These are phyloP conservation scores for Carabus problematicus DNA, from an alignment of 2,888 invertebrate genomes.

Conservation along the genomic window DNA sequence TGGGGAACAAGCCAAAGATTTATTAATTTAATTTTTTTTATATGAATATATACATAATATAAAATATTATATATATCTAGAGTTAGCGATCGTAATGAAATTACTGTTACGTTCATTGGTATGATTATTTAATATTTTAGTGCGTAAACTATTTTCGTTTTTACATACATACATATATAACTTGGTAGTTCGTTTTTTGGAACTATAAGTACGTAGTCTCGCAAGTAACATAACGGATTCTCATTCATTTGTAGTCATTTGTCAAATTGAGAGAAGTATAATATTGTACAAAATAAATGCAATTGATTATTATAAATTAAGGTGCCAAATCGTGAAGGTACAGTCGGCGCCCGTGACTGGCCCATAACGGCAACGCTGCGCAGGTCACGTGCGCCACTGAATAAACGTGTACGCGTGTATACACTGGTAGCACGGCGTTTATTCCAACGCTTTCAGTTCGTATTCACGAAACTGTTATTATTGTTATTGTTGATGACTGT, in stretches of 20 bases:
- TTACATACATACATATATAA: conserved; percentile 21
- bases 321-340: conserved; percentile 39
- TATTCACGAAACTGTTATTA: conserved; percentile 36
- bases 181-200: conserved; percentile 12
- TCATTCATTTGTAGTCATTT: conserved; percentile 27
- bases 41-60: conserved; percentile 50
- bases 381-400: not conserved
- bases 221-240: not conserved
- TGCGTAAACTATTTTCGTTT: conserved; percentile 33
- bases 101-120: conserved; percentile 34
- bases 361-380: conserved; percentile 7
- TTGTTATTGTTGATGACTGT: conserved; percentile 42
- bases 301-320: conserved; percentile 33
- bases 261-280: conserved; percentile 29
- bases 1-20: conserved; percentile 87
- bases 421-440: conserved; percentile 6
- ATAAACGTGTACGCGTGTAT: not conserved
- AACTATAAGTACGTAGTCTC: conserved; percentile 6
- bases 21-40: conserved; percentile 72
- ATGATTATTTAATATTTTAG: conserved; percentile 34
- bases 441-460: conserved; percentile 27
- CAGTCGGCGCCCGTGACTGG: conserved; percentile 22
- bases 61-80: conserved; percentile 40
- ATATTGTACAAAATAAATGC: conserved; percentile 36
- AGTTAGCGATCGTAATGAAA: conserved; percentile 40